Evolutionary conservation across 2,888 invertebrate genomes (phyloP).

Genomic region (Anthrax anthrax): DNA sequence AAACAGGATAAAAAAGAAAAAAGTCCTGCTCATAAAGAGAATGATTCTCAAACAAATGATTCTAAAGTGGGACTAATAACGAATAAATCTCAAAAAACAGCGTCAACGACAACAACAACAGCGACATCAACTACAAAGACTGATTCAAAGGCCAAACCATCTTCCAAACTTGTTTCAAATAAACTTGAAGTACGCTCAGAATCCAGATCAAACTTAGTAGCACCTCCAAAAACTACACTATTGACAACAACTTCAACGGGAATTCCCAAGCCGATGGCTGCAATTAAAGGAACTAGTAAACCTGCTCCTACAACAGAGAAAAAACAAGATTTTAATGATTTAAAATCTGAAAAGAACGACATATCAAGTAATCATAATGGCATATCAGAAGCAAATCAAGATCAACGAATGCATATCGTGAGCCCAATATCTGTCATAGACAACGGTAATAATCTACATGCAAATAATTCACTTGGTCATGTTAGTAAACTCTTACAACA

Average conservation of each 20-base stretch:
- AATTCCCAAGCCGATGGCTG: constrained; percentile 82
- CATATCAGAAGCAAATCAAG: constrained; percentile 15
- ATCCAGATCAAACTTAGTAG: constrained; percentile 26
- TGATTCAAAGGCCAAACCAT: constrained; percentile 40
- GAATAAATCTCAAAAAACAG: constrained; percentile 31
- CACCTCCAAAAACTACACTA: constrained; percentile 13
- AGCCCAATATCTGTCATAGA: constrained; percentile 15
- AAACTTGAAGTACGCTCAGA: constrained; percentile 17
- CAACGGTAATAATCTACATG: constrained; percentile 9
- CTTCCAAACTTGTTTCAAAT: constrained; percentile 29
- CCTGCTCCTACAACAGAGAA: constrained; percentile 41
- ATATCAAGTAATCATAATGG: constrained; percentile 21
- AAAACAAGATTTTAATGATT: constrained; percentile 19
- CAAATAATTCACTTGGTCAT: constrained; percentile 15
- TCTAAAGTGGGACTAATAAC: constrained; percentile 25
- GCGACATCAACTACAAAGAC: constrained; percentile 16
- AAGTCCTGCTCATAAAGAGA: constrained; percentile 29
- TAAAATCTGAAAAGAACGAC: constrained; percentile 40
- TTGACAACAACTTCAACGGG: constrained; percentile 39
- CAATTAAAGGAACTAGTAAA: constrained; percentile 81
- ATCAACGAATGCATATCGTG: constrained; percentile 20
- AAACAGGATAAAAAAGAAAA: constrained; percentile 33
- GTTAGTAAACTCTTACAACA: constrained; percentile 30
- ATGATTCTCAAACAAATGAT: constrained; percentile 19
- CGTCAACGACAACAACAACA: constrained; percentile 11